These are phyloP conservation scores for Lutraria lutraria DNA, from an alignment of 2,888 invertebrate genomes.

Conservation along the genomic window DNA sequence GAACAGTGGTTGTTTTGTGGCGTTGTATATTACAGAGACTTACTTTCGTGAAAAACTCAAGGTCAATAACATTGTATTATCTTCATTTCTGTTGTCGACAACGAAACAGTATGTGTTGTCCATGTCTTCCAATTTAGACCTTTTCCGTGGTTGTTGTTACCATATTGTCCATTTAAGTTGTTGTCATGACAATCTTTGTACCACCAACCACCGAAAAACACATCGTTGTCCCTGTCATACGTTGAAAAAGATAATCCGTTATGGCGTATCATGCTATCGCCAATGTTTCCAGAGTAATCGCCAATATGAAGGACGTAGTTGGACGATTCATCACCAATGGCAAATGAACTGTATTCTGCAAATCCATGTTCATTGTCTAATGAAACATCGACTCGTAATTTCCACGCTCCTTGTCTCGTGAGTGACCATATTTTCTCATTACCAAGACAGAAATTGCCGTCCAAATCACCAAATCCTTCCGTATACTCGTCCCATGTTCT, in stretches of 20 bases:
- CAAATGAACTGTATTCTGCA: slow-evolving; percentile 36
- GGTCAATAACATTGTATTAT: no score
- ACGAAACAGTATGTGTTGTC: background rate
- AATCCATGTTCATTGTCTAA: background rate
- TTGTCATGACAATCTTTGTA: slow-evolving; percentile 44
- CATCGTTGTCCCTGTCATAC: no score
- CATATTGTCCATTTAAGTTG: slow-evolving; percentile 56
- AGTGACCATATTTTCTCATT: slow-evolving; percentile 35
- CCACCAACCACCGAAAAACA: slow-evolving; percentile 55
- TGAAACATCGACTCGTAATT: slow-evolving; percentile 43
- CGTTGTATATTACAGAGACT: no score
- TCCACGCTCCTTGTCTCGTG: slow-evolving; percentile 16
- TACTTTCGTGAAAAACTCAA: no score
- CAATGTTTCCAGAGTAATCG: no score
- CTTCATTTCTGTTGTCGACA: slow-evolving; percentile 43
- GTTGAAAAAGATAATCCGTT: no score
- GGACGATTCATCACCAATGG: slow-evolving; percentile 10
- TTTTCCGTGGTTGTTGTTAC: slow-evolving; percentile 8
- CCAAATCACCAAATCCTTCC: no score
- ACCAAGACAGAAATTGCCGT: slow-evolving; percentile 55
- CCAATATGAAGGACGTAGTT: slow-evolving; percentile 25
- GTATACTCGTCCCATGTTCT: no score
- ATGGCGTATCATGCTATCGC: no score
- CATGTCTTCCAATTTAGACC: no score
- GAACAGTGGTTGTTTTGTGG: no score